Percentiles rank a stretch among this genome's conserved stretches.
Conservation (phyloP, 2,113 vertebrate genomes). For the Nothoprocta pentlandii region DNA sequence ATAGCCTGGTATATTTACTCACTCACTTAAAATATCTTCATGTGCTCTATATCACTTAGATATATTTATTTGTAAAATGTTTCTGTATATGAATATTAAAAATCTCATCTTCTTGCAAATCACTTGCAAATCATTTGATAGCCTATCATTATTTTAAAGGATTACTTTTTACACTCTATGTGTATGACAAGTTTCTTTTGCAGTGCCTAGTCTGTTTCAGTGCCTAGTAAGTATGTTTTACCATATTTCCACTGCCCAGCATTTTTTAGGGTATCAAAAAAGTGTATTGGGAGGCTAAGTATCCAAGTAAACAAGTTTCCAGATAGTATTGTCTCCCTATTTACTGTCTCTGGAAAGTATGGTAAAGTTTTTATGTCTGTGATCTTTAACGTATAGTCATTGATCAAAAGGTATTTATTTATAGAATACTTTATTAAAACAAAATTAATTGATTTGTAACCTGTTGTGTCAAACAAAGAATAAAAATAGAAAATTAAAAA, state of each 20-base stretch:
- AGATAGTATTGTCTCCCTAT: background rate
- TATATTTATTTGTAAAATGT: background rate
- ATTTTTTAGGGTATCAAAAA: slow-evolving; percentile 22
- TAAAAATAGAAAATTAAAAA: background rate
- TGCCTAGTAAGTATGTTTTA: background rate
- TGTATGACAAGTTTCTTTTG: background rate
- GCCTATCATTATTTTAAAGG: background rate
- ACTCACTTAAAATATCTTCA: background rate
- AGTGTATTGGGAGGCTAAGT: background rate
- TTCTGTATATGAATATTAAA: background rate
- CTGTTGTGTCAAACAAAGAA: background rate
- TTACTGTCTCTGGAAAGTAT: background rate
- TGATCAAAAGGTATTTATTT: slow-evolving; percentile 5
- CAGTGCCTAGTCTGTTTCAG: background rate
- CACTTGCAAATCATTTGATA: background rate
- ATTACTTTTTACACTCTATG: background rate
- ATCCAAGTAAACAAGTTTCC: background rate
- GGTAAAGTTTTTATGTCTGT: background rate
- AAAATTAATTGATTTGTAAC: background rate
- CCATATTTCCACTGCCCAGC: background rate
- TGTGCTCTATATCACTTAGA: background rate
- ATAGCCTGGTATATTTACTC: background rate
- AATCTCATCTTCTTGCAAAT: background rate
- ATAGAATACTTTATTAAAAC: background rate
- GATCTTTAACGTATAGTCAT: background rate